Evolutionary conservation across 2,888 invertebrate species (phyloP), one percentile per base, ranked within the genome.

Genomic region (Parapristionchus giblindavisi): DNA sequence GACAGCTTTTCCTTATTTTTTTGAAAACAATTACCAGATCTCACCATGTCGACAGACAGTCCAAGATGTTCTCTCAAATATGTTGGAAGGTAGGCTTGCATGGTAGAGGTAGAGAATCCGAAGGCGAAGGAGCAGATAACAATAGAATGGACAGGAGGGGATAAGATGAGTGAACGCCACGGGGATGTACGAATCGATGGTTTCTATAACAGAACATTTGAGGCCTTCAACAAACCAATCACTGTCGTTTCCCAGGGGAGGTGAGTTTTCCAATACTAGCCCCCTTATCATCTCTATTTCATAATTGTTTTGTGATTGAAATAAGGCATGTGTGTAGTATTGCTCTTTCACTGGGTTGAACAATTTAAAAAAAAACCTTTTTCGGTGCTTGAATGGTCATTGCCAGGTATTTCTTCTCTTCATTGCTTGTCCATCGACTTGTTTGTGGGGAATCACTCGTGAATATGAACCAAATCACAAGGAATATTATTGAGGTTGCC

Each of bases 21-120:
- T n/a, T n/a, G n/a, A n/a, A n/a, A n/a, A n/a, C n/a, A n/a, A n/a
- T n/a, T n/a, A n/a, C n/a, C n/a, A n/a, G n/a, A n/a, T n/a, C 27
- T 8, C 29, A 56, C 70, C 56, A 32, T 56, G 17, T 71, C 56
- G 4, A 71, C 70, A 21, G 70, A 56, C 11, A 71, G 70, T 32
- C 54, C 70, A 3, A 71, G 70, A 34, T 71, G 56, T 34, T 71
- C 70, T n/a, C 48, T 56, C 38, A 71, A 29, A 38, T 71, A 71
- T 3, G 70, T 56, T 6, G 70, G 70, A 27, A 71, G 70, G 34
- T 40, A 71, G 3, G 70, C 54, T 34, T 71, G 70, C 70, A 71
- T 56, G 5, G 70, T 71, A 8, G 70, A 71, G 4, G 70, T 71
- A 11, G 70, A 71, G 70, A 71, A 71, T 2, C 70, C 70, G 70